phyloP scores from a whole-genome alignment of 1,140 invertebrate genomes.

The Ceratoteleas bidentatus region DNA sequence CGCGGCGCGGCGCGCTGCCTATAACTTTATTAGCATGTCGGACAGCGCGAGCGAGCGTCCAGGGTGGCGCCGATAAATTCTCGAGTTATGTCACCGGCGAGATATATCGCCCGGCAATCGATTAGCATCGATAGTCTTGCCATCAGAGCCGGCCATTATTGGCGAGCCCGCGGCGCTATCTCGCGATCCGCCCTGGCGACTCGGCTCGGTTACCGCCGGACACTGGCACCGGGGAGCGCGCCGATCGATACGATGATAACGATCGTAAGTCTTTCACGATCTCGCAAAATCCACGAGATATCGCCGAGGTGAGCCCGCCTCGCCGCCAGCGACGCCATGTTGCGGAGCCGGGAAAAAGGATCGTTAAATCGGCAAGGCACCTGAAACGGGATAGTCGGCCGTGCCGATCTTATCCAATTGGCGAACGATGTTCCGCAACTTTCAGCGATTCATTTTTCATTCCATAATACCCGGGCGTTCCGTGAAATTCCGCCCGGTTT shows the following conservation, averaged over 20 bases:
- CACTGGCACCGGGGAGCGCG: conserved; percentile 49
- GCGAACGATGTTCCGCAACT: conserved; percentile 50
- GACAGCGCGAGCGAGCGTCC: conserved; percentile 59
- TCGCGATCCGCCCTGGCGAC: conserved; percentile 66
- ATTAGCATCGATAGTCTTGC: conserved; percentile 74
- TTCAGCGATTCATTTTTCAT: conserved; percentile 63
- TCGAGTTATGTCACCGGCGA: conserved; percentile 73
- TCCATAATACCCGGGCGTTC: conserved; percentile 22
- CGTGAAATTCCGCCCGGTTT: conserved; percentile 29
- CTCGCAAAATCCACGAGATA: conserved; percentile 64
- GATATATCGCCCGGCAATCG: conserved; percentile 75
- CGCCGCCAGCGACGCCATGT: conserved; percentile 59
- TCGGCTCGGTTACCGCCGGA: conserved; percentile 62
- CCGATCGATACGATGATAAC: conserved; percentile 65
- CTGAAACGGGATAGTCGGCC: conserved; percentile 41
- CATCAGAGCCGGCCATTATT: conserved; percentile 68
- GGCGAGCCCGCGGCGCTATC: conserved; percentile 65
- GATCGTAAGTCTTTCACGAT: conserved; percentile 68
- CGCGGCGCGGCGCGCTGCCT: conserved; percentile 33
- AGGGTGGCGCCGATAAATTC: conserved; percentile 76
- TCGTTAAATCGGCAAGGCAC: conserved; percentile 44
- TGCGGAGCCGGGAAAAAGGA: conserved; percentile 45
- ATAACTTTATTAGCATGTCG: conserved; percentile 76
- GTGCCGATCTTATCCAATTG: conserved; percentile 57
- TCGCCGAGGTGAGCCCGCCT: conserved; percentile 54